These are phyloP conservation scores for Poeciliopsis infans DNA, from an alignment of 2,797 vertebrate species.

Conservation along the genomic window DNA sequence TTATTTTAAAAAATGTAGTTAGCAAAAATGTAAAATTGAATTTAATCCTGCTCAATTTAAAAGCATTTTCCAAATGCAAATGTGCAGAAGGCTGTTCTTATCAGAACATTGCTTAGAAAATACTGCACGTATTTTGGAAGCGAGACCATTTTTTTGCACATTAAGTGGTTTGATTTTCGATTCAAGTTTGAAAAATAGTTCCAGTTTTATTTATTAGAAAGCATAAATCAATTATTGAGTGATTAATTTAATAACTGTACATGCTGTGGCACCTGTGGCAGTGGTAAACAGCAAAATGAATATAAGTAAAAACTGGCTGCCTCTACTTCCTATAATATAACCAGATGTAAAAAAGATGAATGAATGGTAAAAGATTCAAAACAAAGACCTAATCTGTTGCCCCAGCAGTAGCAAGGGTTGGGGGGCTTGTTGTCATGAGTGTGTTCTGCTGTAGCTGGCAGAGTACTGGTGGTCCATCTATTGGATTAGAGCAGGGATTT, in stretches of 20 bases:
- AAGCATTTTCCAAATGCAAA: neutral
- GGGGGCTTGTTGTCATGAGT: slow-evolving; percentile 56
- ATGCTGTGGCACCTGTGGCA: neutral
- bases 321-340: neutral
- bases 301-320: slow-evolving; percentile 26
- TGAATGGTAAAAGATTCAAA: slow-evolving; percentile 17
- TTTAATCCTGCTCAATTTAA: neutral
- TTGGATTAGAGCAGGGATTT: slow-evolving; percentile 96
- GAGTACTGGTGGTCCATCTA: slow-evolving; percentile 89
- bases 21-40: neutral
- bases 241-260: neutral
- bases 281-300: neutral
- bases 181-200: neutral
- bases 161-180: neutral
- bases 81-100: neutral
- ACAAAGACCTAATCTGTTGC: slow-evolving; percentile 40
- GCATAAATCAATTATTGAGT: neutral
- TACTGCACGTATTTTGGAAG: neutral
- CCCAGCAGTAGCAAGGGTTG: slow-evolving; percentile 32
- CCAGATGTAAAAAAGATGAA: neutral
- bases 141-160: neutral
- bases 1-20: neutral
- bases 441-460: slow-evolving; percentile 67
- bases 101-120: neutral
- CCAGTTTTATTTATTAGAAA: neutral